phyloP scores from a whole-genome alignment of 2,888 invertebrate genomes.

The Acrobasis consociella region DNA sequence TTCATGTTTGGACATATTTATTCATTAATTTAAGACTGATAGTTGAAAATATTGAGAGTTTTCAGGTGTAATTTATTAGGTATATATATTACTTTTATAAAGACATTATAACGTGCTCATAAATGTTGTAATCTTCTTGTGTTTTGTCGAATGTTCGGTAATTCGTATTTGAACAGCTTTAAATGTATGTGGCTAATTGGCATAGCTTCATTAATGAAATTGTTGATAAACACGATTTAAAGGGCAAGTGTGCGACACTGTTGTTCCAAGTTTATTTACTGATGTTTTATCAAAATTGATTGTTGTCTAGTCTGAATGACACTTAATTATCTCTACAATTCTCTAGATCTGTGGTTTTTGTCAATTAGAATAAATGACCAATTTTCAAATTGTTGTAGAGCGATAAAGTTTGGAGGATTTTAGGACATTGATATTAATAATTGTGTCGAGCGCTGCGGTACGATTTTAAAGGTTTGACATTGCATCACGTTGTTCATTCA shows the following conservation, averaged over 20 bases:
- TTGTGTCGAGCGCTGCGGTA: conserved; percentile 8
- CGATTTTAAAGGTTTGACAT: background rate
- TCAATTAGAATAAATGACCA: conserved; percentile 61
- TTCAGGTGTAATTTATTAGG: conserved; percentile 47
- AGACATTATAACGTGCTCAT: conserved; percentile 40
- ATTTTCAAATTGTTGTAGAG: conserved; percentile 56
- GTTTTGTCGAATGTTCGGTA: background rate
- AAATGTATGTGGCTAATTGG: conserved; percentile 11
- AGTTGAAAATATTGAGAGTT: conserved; percentile 49
- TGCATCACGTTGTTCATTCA: conserved; percentile 1
- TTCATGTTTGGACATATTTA: conserved; percentile 44
- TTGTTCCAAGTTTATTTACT: conserved; percentile 30
- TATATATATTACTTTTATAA: conserved; percentile 37
- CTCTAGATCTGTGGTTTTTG: conserved; percentile 40
- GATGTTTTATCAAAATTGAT: conserved; percentile 23
- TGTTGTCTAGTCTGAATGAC: conserved; percentile 8
- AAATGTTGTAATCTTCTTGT: conserved; percentile 12
- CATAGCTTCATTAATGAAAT: conserved; percentile 21
- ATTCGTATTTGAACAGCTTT: conserved; percentile 13
- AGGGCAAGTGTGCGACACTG: conserved; percentile 10
- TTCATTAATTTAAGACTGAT: conserved; percentile 72
- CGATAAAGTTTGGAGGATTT: conserved; percentile 35
- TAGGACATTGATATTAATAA: conserved; percentile 16
- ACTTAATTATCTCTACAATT: conserved; percentile 22
- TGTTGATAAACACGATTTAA: conserved; percentile 19